Conservation (phyloP, 2,888 invertebrate genomes). For the Ramazzottius varieornatus region DNA sequence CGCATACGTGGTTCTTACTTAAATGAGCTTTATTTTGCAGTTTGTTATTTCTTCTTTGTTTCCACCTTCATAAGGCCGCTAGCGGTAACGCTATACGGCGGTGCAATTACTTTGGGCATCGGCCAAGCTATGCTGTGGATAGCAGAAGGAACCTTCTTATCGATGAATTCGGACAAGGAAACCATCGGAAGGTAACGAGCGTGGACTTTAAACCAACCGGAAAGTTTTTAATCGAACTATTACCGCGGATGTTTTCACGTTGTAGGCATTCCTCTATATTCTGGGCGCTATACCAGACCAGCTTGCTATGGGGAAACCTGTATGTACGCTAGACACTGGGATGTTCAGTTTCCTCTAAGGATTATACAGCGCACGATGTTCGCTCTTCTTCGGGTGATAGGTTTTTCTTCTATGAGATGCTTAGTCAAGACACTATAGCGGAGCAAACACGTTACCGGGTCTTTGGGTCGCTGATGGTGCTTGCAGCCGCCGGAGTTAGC, state of each 20-base stretch:
- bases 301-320: too few relatives aligned
- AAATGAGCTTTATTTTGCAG: background rate
- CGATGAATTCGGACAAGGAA: background rate
- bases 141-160: background rate
- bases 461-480: background rate
- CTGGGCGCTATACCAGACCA: slow-evolving; percentile 1
- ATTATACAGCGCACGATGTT: too few relatives aligned
- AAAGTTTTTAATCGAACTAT: too few relatives aligned
- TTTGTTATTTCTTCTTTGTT: background rate
- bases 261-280: background rate
- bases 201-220: too few relatives aligned
- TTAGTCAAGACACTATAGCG: background rate
- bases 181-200: background rate
- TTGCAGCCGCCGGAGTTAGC: background rate
- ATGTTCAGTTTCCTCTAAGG: too few relatives aligned
- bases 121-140: background rate
- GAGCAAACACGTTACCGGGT: background rate
- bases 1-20: too few relatives aligned
- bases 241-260: too few relatives aligned
- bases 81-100: background rate
- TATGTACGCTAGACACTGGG: too few relatives aligned
- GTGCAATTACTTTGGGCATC: background rate
- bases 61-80: background rate
- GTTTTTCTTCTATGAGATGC: background rate
- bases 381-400: too few relatives aligned